These are phyloP conservation scores for Athrips mouffetella DNA, from an alignment of 2,888 invertebrate species.

Conservation along the genomic window DNA sequence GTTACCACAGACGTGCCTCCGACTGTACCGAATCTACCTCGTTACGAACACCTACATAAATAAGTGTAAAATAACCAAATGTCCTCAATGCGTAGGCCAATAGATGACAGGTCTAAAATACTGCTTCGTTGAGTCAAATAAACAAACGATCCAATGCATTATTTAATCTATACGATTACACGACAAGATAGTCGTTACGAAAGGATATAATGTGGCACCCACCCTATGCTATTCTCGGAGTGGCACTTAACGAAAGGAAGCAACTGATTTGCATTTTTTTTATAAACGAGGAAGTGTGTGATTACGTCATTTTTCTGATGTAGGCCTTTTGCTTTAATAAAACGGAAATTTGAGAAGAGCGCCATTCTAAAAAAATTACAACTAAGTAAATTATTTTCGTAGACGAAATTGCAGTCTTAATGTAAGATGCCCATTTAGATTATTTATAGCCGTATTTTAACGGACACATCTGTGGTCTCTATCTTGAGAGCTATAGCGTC, in stretches of 20 bases:
- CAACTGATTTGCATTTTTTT: slow-evolving; percentile 73
- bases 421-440: slow-evolving; percentile 6
- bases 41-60: too few species aligned
- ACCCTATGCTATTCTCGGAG: slow-evolving; percentile 62
- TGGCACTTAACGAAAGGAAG: slow-evolving; percentile 69
- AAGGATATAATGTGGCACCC: slow-evolving; percentile 42
- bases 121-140: background rate
- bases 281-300: slow-evolving; percentile 70
- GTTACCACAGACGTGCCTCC: too few species aligned
- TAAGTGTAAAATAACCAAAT: too few species aligned
- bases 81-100: too few species aligned
- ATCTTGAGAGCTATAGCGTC: background rate
- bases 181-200: slow-evolving; percentile 7
- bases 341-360: too few species aligned
- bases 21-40: too few species aligned
- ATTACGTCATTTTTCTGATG: slow-evolving; percentile 45
- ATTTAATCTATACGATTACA: slow-evolving; percentile 9
- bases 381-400: too few species aligned
- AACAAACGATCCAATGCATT: slow-evolving; percentile 5
- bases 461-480: background rate
- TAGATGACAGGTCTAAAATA: too few species aligned
- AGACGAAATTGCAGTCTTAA: too few species aligned
- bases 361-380: too few species aligned
- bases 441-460: background rate
- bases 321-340: slow-evolving; percentile 11